These are phyloP conservation scores for Paratrypauchen microcephalus DNA, from an alignment of 2,797 vertebrate genomes.

Conservation along the genomic window DNA sequence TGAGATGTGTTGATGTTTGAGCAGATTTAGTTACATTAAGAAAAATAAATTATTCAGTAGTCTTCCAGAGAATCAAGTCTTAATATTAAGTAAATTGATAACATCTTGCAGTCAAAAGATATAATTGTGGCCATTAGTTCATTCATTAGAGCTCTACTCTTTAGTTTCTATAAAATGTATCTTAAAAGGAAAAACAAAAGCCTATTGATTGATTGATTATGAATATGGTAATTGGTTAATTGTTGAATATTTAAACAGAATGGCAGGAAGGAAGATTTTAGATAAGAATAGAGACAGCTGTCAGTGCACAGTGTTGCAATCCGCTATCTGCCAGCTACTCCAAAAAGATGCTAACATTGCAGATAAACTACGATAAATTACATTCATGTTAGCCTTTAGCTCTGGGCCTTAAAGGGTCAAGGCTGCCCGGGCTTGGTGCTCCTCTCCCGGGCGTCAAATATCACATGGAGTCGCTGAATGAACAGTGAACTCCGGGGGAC, in stretches of 20 bases:
- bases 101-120: neutral
- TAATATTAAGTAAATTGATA: neutral
- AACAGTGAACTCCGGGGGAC: constrained; percentile 4
- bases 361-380: neutral
- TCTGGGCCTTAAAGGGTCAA: neutral
- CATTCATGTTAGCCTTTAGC: neutral
- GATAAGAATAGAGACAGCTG: neutral
- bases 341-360: neutral
- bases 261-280: neutral
- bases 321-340: neutral
- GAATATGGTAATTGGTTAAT: neutral
- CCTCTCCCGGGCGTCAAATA: neutral
- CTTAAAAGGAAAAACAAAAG: neutral
- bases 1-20: neutral
- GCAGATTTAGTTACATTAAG: neutral
- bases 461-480: neutral
- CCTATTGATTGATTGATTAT: neutral
- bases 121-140: neutral
- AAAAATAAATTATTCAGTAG: neutral
- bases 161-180: neutral
- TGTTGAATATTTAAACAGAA: neutral
- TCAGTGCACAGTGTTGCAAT: neutral
- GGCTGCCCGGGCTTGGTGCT: neutral
- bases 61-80: neutral
- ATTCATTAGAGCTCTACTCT: neutral